Evolutionary conservation across 2,888 invertebrate species (phyloP), one percentile per base, ranked within the genome.

Genomic region (Schrankia costaestrigalis): DNA sequence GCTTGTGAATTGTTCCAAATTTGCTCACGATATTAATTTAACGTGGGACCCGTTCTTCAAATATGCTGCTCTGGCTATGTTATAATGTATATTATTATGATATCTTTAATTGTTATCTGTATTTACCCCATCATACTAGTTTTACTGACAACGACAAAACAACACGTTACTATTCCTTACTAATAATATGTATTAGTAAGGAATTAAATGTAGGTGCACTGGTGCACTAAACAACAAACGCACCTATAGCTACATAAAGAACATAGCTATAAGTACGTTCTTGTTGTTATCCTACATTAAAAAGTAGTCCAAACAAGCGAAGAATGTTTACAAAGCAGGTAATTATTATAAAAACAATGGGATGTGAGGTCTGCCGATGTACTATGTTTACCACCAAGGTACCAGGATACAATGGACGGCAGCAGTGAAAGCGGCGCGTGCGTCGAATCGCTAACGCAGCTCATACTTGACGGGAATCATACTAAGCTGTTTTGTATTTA

Each of bases 391-490:
- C 39, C 35, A 46, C 43, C 41, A 39, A 58, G 34, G 49, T 37
- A 67, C 68, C 78, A 84, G 84, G 84, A 82, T 75, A 71, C 70
- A 69, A 60, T 67, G 63, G 64, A 57, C 53, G 13, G 56, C 58
- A 58, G 61, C 69, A 85, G 82, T 78, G 85, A 84, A 85, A 84
- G 81, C 82, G 42, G 67, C 68, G 64, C 83, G 80, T 82, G 84
- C 64, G 56, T 42, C 49, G 84, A 78, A 82, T 84, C 48, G 52
- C 66, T 64, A 78, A 75, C 61, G 56, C 54, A 26, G 44, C 37
- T 48, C 52, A 63, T 73, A 79, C 85, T 78, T 69, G 85, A 72
- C 71, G 62, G 79, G 85, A 85, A 85, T 85, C 69, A 62, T 62
- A 69, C 66, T 70, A 64, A 63, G 69, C 64, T 51, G 68, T 67